Evolutionary conservation across 2,113 vertebrate species (phyloP), one percentile per base, ranked within the genome.

Genomic region (Carettochelys insculpta): DNA sequence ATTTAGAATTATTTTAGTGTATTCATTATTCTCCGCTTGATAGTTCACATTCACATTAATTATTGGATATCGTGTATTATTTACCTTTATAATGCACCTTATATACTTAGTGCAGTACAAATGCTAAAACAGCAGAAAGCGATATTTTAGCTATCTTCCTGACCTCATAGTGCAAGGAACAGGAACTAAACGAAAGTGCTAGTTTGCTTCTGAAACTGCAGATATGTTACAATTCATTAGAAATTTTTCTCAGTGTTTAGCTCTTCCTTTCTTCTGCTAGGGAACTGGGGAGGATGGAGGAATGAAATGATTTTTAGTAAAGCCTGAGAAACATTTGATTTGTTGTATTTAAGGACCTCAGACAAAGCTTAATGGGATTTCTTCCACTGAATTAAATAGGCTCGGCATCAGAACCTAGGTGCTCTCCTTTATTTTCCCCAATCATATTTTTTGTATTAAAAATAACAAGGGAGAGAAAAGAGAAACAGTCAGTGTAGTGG

Each of bases 381-480:
- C 53, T 94, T 95, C 93, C 92, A 96, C 71, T 87, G 85, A 86
- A 95, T 95, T 95, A 88, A 96, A 92, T 96, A 31, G 58, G 58
- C 58, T n/a, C 6, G 34, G 16, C 31, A 65, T n/a, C 0, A 58
- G 53, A 54, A 22, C 24, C 58, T n/a, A 65, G 24, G 34, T 12
- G 68, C n/a, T 73, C 43, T 73, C 24, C 38, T 43, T 43, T 19
- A 5, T 24, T 5, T 20, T 24, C 41, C 38, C 22, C 24, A 27
- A 73, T 73, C 24, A 25, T 68, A 43, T 41, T 73, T n/a, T 65
- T 65, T 65, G 13, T 65, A 65, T 65, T 31, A 65, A 65, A 65
- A 65, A n/a, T n/a, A n/a, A n/a, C n/a, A n/a, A n/a, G n/a, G n/a
- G n/a, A n/a, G n/a, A n/a, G n/a, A n/a, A n/a, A n/a, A n/a, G n/a